Base-by-base conservation (phyloP, 1,140 invertebrate genomes). In the Spodoptera litura region DNA sequence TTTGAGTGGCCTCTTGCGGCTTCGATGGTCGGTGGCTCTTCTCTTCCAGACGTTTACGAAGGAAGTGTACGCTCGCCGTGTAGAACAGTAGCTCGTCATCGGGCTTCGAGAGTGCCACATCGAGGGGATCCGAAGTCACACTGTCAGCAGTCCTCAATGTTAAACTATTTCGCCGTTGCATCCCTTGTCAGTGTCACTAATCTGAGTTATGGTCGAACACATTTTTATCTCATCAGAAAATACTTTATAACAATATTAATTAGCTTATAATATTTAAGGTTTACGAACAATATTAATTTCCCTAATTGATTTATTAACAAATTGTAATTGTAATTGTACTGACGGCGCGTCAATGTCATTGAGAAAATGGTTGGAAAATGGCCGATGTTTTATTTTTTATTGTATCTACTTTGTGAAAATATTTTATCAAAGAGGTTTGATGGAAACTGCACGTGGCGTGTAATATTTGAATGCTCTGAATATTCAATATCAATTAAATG, bases 21-120 rank as follows among this genome's bases (percentile, higher is more conserved):
- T 85, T 84, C 52, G 53, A 35, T 38, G 59, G 61, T 58, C 52
- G 76, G 64, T 83, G 76, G 9, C 68, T 72, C 84, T 88, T 93
- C 70, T 89, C 90, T 80, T 85, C 75, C 20, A 93, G 78, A 81
- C 85, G 83, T 81, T 87, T 88, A 66, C 80, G 85, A n/a, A 93
- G 86, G 79, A 92, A 93, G 77, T 88, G 82, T n/a, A 92, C 79
- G 78, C 91, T 93, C 6, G 91, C 91, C 11, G 87, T 87, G 61
- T 89, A 93, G 79, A 93, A 91, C 56, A 88, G 70, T 38, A 89
- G 81, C 61, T 86, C 81, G 73, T 92, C 86, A 58, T 89, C 83
- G 2, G 90, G 85, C 71, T 87, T 85, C 31, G 71, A 55, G 38
- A 90, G 68, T 10, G 87, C 85, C 64, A 52, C 53, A 38, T 81